Evolutionary conservation across 2,113 vertebrate species (phyloP).

Genomic region (Etheostoma spectabile): DNA sequence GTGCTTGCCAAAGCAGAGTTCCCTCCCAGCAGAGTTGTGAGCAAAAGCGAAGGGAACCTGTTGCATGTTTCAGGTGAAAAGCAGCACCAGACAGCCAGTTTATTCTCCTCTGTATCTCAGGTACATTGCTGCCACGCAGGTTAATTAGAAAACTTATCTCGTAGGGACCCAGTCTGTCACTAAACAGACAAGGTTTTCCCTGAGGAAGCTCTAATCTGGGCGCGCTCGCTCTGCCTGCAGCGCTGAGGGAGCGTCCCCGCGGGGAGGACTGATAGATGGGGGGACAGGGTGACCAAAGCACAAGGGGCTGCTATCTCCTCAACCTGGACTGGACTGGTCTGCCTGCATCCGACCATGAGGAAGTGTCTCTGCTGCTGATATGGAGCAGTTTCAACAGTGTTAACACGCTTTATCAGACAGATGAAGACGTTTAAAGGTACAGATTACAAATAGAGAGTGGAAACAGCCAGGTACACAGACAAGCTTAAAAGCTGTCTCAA

Average conservation of each 20-base stretch:
- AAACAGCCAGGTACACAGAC: conserved; percentile 27
- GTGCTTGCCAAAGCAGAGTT: conserved; percentile 7
- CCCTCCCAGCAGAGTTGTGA: not conserved
- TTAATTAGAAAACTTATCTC: conserved; percentile 98
- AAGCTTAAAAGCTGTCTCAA: not conserved
- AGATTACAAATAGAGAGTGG: conserved; percentile 22
- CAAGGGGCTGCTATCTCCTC: conserved; percentile 55
- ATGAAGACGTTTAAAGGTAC: conserved; percentile 31
- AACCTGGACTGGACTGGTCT: conserved; percentile 24
- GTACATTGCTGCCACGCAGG: conserved; percentile 85
- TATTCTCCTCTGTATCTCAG: conserved; percentile 68
- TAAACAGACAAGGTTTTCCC: conserved; percentile 85
- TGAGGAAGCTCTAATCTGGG: conserved; percentile 88
- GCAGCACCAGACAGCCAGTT: conserved; percentile 43
- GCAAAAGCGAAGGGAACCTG: not conserved
- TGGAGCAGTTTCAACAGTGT: conserved; percentile 26
- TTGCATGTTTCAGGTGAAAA: conserved; percentile 42
- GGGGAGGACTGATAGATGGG: conserved; percentile 54
- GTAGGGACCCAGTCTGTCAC: conserved; percentile 83
- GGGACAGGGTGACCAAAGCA: conserved; percentile 38
- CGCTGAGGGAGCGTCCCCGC: conserved; percentile 25
- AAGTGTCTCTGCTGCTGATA: conserved; percentile 35
- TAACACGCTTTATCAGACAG: conserved; percentile 45
- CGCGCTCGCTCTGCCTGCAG: conserved; percentile 72
- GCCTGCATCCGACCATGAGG: not conserved